phyloP scores from a whole-genome alignment of 2,888 invertebrate genomes.

The Lordiphosa fenestrarum region DNA sequence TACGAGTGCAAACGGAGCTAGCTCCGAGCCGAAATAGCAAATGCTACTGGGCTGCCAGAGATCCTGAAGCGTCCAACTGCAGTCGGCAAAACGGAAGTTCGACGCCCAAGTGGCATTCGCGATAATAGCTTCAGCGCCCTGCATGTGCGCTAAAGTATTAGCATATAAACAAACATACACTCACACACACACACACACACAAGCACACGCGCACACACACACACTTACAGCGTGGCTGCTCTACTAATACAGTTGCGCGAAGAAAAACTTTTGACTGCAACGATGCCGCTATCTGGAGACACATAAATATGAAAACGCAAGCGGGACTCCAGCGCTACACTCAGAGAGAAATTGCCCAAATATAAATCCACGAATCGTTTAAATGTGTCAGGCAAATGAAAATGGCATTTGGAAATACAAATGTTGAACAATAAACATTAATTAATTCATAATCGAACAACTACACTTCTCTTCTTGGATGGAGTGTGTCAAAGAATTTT shows the following conservation, averaged over 20 bases:
- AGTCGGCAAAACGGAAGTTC: conserved; percentile 59
- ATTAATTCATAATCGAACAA: too few species aligned
- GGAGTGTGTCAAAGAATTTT: too few species aligned
- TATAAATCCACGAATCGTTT: too few species aligned
- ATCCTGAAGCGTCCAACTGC: conserved; percentile 36
- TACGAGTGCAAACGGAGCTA: conserved; percentile 16
- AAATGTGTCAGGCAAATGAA: too few species aligned
- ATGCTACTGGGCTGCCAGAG: conserved; percentile 53
- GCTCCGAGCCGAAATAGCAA: conserved; percentile 59
- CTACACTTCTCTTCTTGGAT: too few species aligned
- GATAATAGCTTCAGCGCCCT: conserved; percentile 69
- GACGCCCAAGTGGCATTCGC: conserved; percentile 74
- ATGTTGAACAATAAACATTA: neutral
- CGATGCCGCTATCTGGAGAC: conserved; percentile 64
- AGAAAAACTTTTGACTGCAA: conserved; percentile 67
- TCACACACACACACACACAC: conserved; percentile 14
- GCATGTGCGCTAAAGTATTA: conserved; percentile 72
- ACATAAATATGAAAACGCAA: conserved; percentile 73
- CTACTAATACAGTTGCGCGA: conserved; percentile 32
- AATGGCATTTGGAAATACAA: too few species aligned
- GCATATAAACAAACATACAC: conserved; percentile 59
- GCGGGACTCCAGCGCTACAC: conserved; percentile 50
- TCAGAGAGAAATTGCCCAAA: conserved; percentile 15
- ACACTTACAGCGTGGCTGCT: conserved; percentile 5
- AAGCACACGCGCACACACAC: conserved; percentile 4